Evolutionary conservation across 1,140 invertebrate genomes (phyloP).

Genomic region (Sminthurinus signatus): DNA sequence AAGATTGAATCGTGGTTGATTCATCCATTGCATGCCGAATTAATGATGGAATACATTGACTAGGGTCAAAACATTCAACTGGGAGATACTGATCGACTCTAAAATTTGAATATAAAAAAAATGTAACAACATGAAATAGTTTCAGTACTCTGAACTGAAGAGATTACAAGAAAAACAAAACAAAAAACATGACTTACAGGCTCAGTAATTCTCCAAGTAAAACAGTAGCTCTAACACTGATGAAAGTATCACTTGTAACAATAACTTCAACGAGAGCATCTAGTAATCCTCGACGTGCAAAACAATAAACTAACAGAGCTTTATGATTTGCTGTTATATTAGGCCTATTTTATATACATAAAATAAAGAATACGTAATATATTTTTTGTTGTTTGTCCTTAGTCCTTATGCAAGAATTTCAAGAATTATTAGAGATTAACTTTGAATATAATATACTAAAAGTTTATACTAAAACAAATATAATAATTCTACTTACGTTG

Average conservation of each 20-base stretch:
- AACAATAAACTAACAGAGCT: slow-evolving; percentile 77
- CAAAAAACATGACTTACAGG: too few relatives aligned
- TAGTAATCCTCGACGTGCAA: slow-evolving; percentile 76
- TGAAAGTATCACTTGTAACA: slow-evolving; percentile 74
- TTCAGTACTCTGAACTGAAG: too few relatives aligned
- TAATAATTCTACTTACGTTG: slow-evolving; percentile 46
- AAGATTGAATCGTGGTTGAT: background rate
- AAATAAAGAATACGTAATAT: too few relatives aligned
- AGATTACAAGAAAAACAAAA: too few relatives aligned
- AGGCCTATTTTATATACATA: slow-evolving; percentile 66
- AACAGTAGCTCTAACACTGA: slow-evolving; percentile 83
- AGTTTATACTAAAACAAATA: background rate
- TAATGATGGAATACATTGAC: slow-evolving; percentile 40
- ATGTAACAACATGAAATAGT: too few relatives aligned
- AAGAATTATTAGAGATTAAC: too few relatives aligned
- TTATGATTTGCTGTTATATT: slow-evolving; percentile 87
- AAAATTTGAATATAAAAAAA: too few relatives aligned
- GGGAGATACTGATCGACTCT: slow-evolving; percentile 68
- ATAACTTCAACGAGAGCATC: slow-evolving; percentile 87
- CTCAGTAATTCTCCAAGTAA: slow-evolving; percentile 80
- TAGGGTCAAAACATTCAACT: slow-evolving; percentile 71
- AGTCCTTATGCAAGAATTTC: too few relatives aligned
- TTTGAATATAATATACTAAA: too few relatives aligned
- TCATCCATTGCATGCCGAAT: slow-evolving; percentile 2
- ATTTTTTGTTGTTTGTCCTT: too few relatives aligned